These are phyloP conservation scores for Chlamydotis undulata DNA, from an alignment of 2,113 vertebrate genomes.

Conservation along the genomic window DNA sequence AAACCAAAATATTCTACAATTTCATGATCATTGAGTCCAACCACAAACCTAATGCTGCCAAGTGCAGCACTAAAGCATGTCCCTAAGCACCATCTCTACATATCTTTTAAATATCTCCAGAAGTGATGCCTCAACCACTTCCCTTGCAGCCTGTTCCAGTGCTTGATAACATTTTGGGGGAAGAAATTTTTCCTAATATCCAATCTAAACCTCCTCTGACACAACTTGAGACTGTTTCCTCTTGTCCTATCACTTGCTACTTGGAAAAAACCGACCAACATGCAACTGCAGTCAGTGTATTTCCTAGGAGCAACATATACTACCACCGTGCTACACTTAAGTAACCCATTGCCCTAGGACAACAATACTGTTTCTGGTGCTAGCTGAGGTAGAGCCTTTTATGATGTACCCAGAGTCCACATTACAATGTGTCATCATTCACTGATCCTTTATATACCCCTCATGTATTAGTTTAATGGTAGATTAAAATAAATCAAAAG, in stretches of 20 bases:
- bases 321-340: not conserved
- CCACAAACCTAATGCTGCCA: not conserved
- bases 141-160: not conserved
- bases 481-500: not conserved
- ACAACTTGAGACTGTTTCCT: fast-evolving
- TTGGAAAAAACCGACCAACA: not conserved
- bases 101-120: not conserved
- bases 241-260: not conserved
- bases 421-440: not conserved
- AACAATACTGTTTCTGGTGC: not conserved
- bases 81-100: not conserved
- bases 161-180: not conserved
- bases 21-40: not conserved
- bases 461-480: not conserved
- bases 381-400: not conserved
- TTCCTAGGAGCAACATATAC: not conserved
- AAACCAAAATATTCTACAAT: not conserved
- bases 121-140: too few relatives aligned
- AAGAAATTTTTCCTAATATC: not conserved
- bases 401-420: not conserved
- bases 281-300: not conserved
- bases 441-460: not conserved
- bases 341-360: not conserved
- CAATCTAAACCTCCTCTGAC: not conserved
- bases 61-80: not conserved